Conservation (phyloP, 2,113 vertebrate genomes). For the Passer domesticus region DNA sequence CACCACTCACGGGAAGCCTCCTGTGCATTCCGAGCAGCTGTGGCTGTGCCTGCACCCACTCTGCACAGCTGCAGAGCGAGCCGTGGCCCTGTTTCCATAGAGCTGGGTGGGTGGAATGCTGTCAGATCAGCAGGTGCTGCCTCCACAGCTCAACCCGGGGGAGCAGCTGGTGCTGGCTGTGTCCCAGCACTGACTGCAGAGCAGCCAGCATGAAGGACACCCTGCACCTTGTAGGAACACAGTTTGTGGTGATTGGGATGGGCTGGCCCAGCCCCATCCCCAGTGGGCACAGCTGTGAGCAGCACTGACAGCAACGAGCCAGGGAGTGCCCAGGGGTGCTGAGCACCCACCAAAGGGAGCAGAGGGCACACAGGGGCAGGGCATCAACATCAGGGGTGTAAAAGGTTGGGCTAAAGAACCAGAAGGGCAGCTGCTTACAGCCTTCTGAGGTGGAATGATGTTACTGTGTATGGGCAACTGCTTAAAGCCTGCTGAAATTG, state of each 20-base stretch:
- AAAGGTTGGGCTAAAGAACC: neutral
- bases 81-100: neutral
- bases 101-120: neutral
- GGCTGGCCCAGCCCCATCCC: neutral
- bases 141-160: neutral
- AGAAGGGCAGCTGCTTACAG: neutral
- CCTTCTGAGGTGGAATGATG: neutral
- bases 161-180: neutral
- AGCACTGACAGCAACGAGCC: neutral
- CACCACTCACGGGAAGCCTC: neutral
- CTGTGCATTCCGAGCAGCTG: neutral
- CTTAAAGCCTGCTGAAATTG: neutral
- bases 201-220: neutral
- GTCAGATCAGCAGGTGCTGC: neutral
- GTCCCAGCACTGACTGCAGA: neutral
- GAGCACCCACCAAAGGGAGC: neutral
- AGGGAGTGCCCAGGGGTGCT: neutral
- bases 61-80: neutral
- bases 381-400: neutral
- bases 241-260: neutral
- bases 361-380: neutral
- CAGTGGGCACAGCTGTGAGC: neutral
- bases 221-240: neutral
- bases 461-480: neutral
- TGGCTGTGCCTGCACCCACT: neutral